Base-by-base conservation (phyloP, 2,113 vertebrate genomes). In the Tinamus guttatus region DNA sequence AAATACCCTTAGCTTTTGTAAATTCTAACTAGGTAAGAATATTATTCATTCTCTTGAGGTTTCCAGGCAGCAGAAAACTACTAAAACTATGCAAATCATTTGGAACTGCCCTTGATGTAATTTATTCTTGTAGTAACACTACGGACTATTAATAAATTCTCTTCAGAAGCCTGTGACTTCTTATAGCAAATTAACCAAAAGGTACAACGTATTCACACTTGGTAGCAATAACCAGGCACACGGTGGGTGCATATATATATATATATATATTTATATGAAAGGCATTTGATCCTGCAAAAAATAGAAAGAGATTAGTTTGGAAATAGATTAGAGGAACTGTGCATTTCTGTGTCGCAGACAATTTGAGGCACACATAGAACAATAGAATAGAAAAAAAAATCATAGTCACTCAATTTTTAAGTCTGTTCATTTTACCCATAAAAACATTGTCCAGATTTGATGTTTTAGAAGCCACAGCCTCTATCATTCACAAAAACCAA, bases 71-170 rank as follows among this genome's bases (percentile, higher is more conserved):
- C 0, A 0, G 27, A 87, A 91, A 91, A 63, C 54, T 73, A 54
- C 45, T 45, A 49, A 93, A 95, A 51, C 4, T 78, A 87, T 94
- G 80, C 34, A 94, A 85, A 85, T 58, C 1, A 65, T 60, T 70
- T 59, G 45, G 43, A 73, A 17, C 75, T 93, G 49, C 64, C 45
- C 32, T 89, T 56, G 17, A 17, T 85, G 80, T 70, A 87, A 79
- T 60, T 88, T 74, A 59, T 60, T 28, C 60, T 82, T 2, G 47
- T 49, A 75, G 17, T 18, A 71, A 7, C 60, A 13, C 7, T 13
- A 3, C 54, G 5, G 58, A 84, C 51, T 87, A 77, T 59, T 69
- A 90, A 85, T 68, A 89, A 82, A 71, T 87, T 92, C 15, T 80
- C 71, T 89, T 85, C 19, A 58, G 47, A 63, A 22, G 82, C 19